A percentile compares a stretch with the other conserved stretches of the same genome.
Conservation (phyloP, 2,888 invertebrate species). For the Neoitamus cyanurus region DNA sequence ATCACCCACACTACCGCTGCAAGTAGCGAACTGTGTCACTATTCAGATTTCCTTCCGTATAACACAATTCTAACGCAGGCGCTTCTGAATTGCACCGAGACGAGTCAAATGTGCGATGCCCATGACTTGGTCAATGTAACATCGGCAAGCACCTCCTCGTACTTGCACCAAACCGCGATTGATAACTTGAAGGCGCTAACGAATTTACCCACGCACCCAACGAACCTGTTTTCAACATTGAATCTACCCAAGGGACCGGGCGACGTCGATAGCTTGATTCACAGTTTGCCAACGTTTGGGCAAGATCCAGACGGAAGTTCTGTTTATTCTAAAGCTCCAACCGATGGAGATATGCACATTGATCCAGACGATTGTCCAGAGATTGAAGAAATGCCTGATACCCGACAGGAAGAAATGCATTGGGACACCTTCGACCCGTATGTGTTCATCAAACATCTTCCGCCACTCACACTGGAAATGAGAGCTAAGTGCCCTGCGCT, state of each 20-base stretch:
- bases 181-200: slow-evolving; percentile 69
- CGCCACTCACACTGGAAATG: slow-evolving; percentile 83
- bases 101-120: slow-evolving; percentile 53
- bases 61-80: slow-evolving; percentile 55
- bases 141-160: slow-evolving; percentile 30
- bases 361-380: slow-evolving; percentile 56
- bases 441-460: slow-evolving; percentile 90
- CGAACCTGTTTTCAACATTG: slow-evolving; percentile 69
- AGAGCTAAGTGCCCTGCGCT: slow-evolving; percentile 76
- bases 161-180: slow-evolving; percentile 65
- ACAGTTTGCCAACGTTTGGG: slow-evolving; percentile 50
- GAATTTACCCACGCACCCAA: slow-evolving; percentile 66
- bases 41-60: slow-evolving; percentile 55
- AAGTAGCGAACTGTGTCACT: slow-evolving; percentile 53
- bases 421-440: slow-evolving; percentile 91
- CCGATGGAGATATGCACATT: slow-evolving; percentile 50
- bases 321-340: background rate
- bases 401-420: slow-evolving; percentile 62
- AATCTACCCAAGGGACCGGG: slow-evolving; percentile 56
- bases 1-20: slow-evolving; percentile 29
- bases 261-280: slow-evolving; percentile 54
- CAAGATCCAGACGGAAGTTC: background rate
- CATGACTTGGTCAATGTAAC: slow-evolving; percentile 51
- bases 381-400: slow-evolving; percentile 56
- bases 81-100: slow-evolving; percentile 55